phyloP scores from a whole-genome alignment of 53 echinoderm and acorn worm genomes.

The Astropecten irregularis region DNA sequence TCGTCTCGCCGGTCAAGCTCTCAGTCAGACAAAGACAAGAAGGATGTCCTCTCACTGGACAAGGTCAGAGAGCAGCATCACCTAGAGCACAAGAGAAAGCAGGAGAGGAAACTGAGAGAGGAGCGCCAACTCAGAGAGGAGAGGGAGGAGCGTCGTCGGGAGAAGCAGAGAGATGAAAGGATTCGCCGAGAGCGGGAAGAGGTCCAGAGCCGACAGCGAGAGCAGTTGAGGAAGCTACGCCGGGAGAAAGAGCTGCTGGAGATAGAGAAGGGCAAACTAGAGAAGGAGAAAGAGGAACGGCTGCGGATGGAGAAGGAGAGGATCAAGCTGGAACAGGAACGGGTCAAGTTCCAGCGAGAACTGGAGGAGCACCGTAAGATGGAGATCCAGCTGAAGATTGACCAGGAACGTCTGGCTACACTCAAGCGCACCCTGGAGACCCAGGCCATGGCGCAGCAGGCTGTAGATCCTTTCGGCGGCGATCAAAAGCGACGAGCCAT shows the following conservation, averaged over 20 bases:
- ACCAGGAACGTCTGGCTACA: slow-evolving; percentile 80
- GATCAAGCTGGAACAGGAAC: slow-evolving; percentile 79
- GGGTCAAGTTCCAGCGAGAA: slow-evolving; percentile 87
- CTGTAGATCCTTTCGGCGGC: slow-evolving; percentile 9
- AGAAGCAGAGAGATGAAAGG: slow-evolving; percentile 70
- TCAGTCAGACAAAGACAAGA: slow-evolving; percentile 53
- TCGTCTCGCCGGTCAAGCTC: neutral
- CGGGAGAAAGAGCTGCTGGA: slow-evolving; percentile 88
- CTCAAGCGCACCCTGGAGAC: slow-evolving; percentile 87
- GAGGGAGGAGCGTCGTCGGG: slow-evolving; percentile 86
- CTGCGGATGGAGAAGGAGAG: slow-evolving; percentile 88
- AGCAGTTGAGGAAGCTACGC: slow-evolving; percentile 74
- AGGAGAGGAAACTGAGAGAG: slow-evolving; percentile 80
- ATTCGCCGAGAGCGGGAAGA: slow-evolving; percentile 79
- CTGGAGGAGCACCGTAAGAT: slow-evolving; percentile 69
- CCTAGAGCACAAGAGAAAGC: slow-evolving; percentile 59
- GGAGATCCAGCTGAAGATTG: slow-evolving; percentile 86
- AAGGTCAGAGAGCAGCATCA: slow-evolving; percentile 86
- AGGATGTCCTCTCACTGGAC: slow-evolving; percentile 77
- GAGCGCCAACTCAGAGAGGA: slow-evolving; percentile 66
- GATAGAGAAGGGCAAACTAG: slow-evolving; percentile 72
- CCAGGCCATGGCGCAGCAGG: slow-evolving; percentile 7
- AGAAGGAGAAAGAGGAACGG: slow-evolving; percentile 82
- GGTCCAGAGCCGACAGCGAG: slow-evolving; percentile 76
- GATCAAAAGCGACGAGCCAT: slow-evolving; percentile 37